A percentile compares a stretch with the other conserved stretches of the same genome.
These are phyloP conservation scores for Gymnarchus niloticus DNA, from an alignment of 2,113 vertebrate species.

Conservation along the genomic window DNA sequence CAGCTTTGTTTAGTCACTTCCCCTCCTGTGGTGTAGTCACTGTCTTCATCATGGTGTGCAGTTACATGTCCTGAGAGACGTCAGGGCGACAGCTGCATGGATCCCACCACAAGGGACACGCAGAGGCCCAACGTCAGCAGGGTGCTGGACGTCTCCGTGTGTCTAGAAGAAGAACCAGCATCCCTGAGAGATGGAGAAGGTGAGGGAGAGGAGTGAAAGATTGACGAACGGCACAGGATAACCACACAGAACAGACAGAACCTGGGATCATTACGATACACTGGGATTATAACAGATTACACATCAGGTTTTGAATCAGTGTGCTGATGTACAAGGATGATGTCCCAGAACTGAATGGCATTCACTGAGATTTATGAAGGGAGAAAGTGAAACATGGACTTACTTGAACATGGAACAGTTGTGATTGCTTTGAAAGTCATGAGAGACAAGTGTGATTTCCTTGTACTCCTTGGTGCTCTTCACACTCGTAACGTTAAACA, in stretches of 20 bases:
- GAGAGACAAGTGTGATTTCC: slow-evolving; percentile 38
- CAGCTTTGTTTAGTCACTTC: not conserved
- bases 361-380: not conserved
- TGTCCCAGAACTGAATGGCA: no score
- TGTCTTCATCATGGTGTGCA: not conserved
- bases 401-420: slow-evolving; percentile 50
- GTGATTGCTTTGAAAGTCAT: not conserved
- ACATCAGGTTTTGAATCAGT: no score
- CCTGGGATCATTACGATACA: not conserved
- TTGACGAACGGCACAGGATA: not conserved
- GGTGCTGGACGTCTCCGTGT: not conserved
- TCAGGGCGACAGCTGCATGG: not conserved
- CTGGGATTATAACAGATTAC: not conserved
- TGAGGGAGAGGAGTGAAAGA: not conserved
- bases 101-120: not conserved
- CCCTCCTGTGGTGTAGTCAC: not conserved
- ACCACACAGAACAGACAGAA: not conserved
- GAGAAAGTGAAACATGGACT: slow-evolving; percentile 30
- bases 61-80: not conserved
- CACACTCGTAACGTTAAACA: slow-evolving; percentile 46
- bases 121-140: not conserved
- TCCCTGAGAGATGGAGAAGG: not conserved
- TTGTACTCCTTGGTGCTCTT: rapidly evolving
- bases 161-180: not conserved
- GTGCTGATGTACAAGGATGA: no score